A percentile compares a stretch with the other conserved stretches of the same genome.
Evolutionary conservation across 1,140 invertebrate genomes (phyloP).

Genomic region (Acromyrmex heyeri): DNA sequence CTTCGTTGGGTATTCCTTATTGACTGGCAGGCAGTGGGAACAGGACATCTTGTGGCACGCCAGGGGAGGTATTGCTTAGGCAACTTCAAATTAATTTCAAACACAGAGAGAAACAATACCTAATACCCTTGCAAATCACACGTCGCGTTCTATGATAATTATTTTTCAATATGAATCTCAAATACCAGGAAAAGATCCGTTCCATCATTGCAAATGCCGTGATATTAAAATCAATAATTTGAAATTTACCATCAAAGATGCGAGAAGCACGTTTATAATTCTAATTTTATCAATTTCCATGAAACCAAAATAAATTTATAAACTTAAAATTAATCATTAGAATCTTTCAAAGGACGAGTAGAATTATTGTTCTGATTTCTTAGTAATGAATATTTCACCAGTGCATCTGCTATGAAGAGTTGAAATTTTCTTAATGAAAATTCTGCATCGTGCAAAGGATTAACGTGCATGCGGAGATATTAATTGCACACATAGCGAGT

Average conservation of each 20-base stretch:
- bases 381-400: background rate
- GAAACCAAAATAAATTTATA: background rate
- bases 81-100: constrained; percentile 85
- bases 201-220: background rate
- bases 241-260: background rate
- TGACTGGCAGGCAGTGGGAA: constrained; percentile 82
- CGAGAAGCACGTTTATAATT: background rate
- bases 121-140: constrained; percentile 60
- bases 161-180: constrained; percentile 66
- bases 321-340: background rate
- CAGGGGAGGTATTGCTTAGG: constrained; percentile 75
- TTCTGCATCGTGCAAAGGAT: background rate
- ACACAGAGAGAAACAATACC: constrained; percentile 82
- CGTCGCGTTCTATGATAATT: constrained; percentile 67
- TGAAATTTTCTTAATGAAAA: constrained; percentile 5
- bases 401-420: background rate
- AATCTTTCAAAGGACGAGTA: background rate
- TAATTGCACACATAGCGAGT: constrained; percentile 50
- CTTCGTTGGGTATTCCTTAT: constrained; percentile 84
- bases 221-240: background rate
- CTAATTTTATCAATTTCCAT: background rate
- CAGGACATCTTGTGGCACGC: constrained; percentile 76
- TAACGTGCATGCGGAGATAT: constrained; percentile 33
- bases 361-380: background rate
- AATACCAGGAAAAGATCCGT: background rate